These are phyloP conservation scores for Petrocephalus microphthalmus DNA, from an alignment of 2,113 vertebrate species.

Conservation along the genomic window DNA sequence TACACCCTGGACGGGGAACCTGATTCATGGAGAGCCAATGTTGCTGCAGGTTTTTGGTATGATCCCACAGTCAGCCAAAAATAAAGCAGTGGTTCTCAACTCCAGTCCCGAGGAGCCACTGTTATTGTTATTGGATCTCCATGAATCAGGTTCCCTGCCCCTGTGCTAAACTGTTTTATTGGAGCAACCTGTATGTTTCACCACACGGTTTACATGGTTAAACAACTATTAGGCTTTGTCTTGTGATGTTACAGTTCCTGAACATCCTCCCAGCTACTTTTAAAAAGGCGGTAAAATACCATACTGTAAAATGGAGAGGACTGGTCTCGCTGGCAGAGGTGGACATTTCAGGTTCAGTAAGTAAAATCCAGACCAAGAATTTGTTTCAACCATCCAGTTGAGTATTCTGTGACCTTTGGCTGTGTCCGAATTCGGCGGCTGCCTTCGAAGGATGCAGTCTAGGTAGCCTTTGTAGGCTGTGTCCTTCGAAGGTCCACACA, in stretches of 20 bases:
- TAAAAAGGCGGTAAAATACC: background rate
- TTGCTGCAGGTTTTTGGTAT: no score
- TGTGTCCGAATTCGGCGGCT: background rate
- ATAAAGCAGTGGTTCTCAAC: no score
- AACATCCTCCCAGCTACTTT: background rate
- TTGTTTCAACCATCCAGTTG: background rate
- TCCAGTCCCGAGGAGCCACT: no score
- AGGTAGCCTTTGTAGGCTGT: background rate
- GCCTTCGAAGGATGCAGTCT: background rate
- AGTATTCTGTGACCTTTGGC: background rate
- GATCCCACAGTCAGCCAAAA: no score
- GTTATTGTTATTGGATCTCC: no score
- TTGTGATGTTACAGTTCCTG: background rate
- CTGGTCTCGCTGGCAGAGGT: background rate
- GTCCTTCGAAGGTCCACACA: background rate
- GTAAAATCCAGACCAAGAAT: background rate
- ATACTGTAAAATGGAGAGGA: background rate
- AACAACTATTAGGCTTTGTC: background rate
- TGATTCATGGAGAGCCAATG: no score
- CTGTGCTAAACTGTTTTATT: background rate
- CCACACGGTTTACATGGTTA: background rate
- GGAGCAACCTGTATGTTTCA: background rate
- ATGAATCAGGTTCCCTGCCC: no score
- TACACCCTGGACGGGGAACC: background rate
- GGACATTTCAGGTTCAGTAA: background rate